phyloP scores from a whole-genome alignment of 2,888 invertebrate species.

The Caenorhabditis parvicauda region DNA sequence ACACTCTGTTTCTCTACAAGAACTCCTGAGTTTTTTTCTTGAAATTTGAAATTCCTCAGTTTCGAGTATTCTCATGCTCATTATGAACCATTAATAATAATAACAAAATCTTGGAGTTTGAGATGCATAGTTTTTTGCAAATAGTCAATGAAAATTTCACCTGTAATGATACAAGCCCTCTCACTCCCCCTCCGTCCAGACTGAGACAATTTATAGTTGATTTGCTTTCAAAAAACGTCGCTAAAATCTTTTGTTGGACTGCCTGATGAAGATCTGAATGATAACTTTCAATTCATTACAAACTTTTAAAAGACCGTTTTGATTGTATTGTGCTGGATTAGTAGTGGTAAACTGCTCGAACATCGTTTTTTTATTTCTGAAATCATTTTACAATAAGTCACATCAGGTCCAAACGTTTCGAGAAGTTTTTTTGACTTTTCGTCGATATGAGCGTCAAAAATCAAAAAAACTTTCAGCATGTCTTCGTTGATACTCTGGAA shows the following conservation, averaged over 20 bases:
- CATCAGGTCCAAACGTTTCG: background rate
- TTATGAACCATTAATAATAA: too few relatives aligned
- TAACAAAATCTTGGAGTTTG: too few relatives aligned
- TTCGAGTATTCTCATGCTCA: too few relatives aligned
- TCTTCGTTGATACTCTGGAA: too few relatives aligned
- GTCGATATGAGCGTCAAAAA: constrained; percentile 10
- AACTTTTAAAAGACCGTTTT: background rate
- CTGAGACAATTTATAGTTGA: constrained; percentile 9
- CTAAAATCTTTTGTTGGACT: constrained; percentile 12
- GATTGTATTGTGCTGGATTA: too few relatives aligned
- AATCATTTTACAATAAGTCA: too few relatives aligned
- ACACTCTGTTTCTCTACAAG: too few relatives aligned
- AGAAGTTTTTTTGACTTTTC: constrained; percentile 4
- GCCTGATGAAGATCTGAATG: constrained; percentile 1
- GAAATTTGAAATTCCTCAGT: too few relatives aligned
- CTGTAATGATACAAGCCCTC: constrained; percentile 50
- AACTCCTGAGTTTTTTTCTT: too few relatives aligned
- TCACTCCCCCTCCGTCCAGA: constrained; percentile 55
- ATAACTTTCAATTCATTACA: background rate
- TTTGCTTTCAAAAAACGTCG: constrained; percentile 8
- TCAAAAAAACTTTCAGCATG: constrained; percentile 7
- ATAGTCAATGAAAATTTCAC: constrained; percentile 6
- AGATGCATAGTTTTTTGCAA: background rate
- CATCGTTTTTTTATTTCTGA: too few relatives aligned
- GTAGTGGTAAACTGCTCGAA: too few relatives aligned